Percentiles rank a stretch among this genome's conserved stretches.
phyloP scores from a whole-genome alignment of 2,888 invertebrate species.

The Pyralis farinalis region DNA sequence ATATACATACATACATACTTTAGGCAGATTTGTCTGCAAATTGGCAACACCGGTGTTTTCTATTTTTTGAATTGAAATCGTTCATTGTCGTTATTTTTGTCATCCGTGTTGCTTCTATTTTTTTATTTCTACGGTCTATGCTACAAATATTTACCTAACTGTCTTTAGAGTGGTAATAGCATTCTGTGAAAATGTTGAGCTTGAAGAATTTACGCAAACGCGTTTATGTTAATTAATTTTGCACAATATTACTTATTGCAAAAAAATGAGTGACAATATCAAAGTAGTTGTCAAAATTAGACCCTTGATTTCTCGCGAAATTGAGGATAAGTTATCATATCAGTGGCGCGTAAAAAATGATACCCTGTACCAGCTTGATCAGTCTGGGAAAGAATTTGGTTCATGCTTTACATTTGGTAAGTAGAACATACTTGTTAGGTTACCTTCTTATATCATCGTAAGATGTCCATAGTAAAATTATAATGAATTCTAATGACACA shows the following conservation, averaged over 20 bases:
- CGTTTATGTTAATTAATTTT: constrained; percentile 1
- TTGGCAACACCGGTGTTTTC: background rate
- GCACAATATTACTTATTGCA: constrained; percentile 1
- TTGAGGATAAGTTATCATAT: constrained; percentile 74
- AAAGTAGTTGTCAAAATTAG: constrained; percentile 89
- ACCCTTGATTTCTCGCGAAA: constrained; percentile 84
- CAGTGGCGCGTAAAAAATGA: constrained; percentile 84
- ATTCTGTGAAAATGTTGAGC: constrained; percentile 10
- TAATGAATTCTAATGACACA: constrained; percentile 25
- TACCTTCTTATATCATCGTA: constrained; percentile 10
- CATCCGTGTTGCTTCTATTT: constrained; percentile 9
- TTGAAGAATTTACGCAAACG: background rate
- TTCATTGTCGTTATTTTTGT: constrained; percentile 48
- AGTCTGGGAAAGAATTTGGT: constrained; percentile 60
- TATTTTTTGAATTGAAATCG: constrained; percentile 34
- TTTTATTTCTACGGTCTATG: background rate
- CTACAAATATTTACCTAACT: no score
- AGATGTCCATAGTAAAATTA: no score
- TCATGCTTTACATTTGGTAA: constrained; percentile 60
- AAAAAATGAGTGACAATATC: constrained; percentile 83
- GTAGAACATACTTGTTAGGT: constrained; percentile 31
- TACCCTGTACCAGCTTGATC: constrained; percentile 80
- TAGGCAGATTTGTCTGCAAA: no score
- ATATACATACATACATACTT: no score
- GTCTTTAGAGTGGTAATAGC: background rate